These are phyloP conservation scores for Phocoena sinus DNA, from an alignment of 2,113 vertebrate genomes.

Conservation along the genomic window DNA sequence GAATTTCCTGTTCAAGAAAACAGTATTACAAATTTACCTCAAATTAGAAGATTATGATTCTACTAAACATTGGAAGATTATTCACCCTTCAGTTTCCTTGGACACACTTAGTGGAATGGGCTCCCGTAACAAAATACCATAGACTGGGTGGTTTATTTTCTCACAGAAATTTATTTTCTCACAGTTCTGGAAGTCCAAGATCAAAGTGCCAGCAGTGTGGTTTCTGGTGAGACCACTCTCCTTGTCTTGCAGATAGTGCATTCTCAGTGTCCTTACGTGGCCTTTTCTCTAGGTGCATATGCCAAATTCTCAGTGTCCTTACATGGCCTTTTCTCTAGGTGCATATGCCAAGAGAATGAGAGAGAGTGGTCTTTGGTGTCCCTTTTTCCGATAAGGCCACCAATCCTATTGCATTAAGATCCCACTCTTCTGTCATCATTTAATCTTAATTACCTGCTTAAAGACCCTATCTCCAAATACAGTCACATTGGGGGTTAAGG, in stretches of 20 bases:
- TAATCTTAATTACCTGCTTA: neutral
- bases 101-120: neutral
- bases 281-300: neutral
- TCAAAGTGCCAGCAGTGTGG: too few relatives aligned
- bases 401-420: neutral
- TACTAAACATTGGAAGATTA: neutral
- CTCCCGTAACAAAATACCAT: neutral
- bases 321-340: neutral
- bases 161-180: neutral
- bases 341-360: neutral
- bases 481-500: neutral
- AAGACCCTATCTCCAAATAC: neutral
- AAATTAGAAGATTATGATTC: conserved; percentile 15
- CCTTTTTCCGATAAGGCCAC: neutral
- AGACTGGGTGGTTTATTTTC: neutral
- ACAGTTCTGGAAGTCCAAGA: neutral
- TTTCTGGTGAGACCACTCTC: neutral
- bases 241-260: neutral
- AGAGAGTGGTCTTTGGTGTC: neutral
- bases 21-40: neutral
- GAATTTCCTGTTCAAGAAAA: conserved; percentile 1
- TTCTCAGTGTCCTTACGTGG: too few relatives aligned
- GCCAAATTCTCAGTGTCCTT: too few relatives aligned
- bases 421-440: neutral
- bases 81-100: neutral